Conservation (phyloP, 2,888 invertebrate species). For the Chouioia cunea region DNA sequence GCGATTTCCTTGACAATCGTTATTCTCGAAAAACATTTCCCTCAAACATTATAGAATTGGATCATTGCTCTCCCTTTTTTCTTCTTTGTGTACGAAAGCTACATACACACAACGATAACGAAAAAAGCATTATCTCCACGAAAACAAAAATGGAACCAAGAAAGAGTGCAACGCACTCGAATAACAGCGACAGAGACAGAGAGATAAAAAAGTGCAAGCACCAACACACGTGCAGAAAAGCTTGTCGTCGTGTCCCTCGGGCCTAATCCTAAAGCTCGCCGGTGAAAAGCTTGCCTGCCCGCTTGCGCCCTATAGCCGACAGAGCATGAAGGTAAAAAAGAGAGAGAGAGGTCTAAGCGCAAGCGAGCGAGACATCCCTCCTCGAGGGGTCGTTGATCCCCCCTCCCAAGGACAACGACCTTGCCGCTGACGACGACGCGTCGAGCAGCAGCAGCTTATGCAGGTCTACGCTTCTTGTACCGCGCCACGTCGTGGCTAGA, state of each 20-base stretch:
- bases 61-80: no score
- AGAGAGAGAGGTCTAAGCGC: background rate
- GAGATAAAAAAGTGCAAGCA: no score
- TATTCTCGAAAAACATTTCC: no score
- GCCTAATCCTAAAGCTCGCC: constrained; percentile 33
- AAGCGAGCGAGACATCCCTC: constrained; percentile 50
- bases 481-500: no score
- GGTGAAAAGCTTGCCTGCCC: background rate
- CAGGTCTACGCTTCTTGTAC: background rate
- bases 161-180: background rate
- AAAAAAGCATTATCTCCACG: no score
- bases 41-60: no score
- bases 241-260: background rate
- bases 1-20: no score
- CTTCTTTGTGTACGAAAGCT: no score
- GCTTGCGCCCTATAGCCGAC: background rate
- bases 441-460: constrained; percentile 20
- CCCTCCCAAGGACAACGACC: constrained; percentile 67
- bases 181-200: background rate
- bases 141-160: no score
- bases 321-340: background rate
- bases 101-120: no score
- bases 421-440: constrained; percentile 65
- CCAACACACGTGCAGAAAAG: background rate
- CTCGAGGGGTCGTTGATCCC: constrained; percentile 68